Base-by-base conservation (phyloP, 2,888 invertebrate species). In the Microctonus aethiopoides region DNA sequence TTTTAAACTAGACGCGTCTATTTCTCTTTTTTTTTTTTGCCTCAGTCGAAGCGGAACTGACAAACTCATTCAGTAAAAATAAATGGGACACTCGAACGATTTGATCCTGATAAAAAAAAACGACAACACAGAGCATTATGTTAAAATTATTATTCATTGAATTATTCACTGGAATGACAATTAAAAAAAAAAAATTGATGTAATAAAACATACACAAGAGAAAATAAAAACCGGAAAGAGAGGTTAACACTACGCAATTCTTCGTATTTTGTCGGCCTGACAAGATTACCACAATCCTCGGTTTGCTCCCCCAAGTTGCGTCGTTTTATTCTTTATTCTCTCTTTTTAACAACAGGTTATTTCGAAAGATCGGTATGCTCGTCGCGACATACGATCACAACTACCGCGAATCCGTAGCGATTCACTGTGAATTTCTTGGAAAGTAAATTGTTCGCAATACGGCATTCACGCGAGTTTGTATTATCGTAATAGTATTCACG, bases 321-420 rank as follows among this genome's bases (percentile, higher is more conserved):
- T 51, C n/a, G 67, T 72, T 64, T 64, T 70, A 66, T 36, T 39
- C 20, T 24, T 20, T 34, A 29, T 34, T 60, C 69, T 67, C 71
- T 72, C 70, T 72, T 71, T 71, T n/a, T n/a, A 32, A 29, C 54
- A 51, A 10, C 34, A 68, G 72, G 72, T 72, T 80, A 77, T 79
- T 79, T 79, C 72, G 77, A 77, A 72, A 75, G 76, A 79, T 78
- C 75, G 78, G 78, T 76, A 79, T 77, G 76, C 79, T 68, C 75
- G 72, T 69, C 52, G 56, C 65, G 46, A 60, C 59, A 68, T 72
- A 70, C 69, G 72, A 67, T 70, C 71, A 72, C 67, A 66, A 46
- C 29, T 70, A 62, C 57, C 51, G 68, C 63, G 70, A 71, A 71
- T 67, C 71, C 67, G 66, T 66, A 56, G 61, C 52, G 9, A 68